Base-by-base conservation (phyloP, 2,888 invertebrate species). In the Drosophila affinis region DNA sequence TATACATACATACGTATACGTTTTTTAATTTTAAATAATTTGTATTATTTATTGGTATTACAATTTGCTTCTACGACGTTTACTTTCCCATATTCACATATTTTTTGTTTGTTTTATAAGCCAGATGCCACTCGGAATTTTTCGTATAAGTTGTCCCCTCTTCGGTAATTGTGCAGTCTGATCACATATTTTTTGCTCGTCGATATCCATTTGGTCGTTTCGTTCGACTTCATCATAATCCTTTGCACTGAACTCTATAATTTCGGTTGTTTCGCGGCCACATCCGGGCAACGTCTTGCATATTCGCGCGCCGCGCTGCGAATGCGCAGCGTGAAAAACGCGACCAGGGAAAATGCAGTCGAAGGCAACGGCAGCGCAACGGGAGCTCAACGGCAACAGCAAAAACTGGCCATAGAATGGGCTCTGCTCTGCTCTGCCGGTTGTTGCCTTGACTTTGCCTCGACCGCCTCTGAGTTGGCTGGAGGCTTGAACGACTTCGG, bases 371-470 rank as follows among this genome's bases (percentile, higher is more conserved):
- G 39, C 17, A 56, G 48, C 47, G 46, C 55, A 62, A 46, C 69
- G 45, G 47, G 63, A n/a, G 34, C 71, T 64, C 24, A 24, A 21
- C 21, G 21, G 21, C 62, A 29, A 54, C 59, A 64, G 74, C 60
- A 67, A 78, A 76, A 72, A 69, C 61, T 59, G 62, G 55, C 63
- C 21, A 57, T 34, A 76, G 76, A 29, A 29, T 29, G 79, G 75
- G 58, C 76, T 59, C 72, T 58, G 65, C 62, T 34, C 59, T 27
- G 61, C 62, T 34, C 59, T 27, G 61, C 55, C 70, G 72, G 62
- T 55, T 54, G 72, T 82, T 85, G 77, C 86, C 88, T 86, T 86
- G 88, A 83, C 81, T 88, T 83, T 87, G 67, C 60, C 27, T 48
- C 57, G 51, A 68, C 63, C 61, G 45, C 27, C 47, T 52, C 62